Conservation (phyloP, 1,140 invertebrate species). For the Samia ricini region DNA sequence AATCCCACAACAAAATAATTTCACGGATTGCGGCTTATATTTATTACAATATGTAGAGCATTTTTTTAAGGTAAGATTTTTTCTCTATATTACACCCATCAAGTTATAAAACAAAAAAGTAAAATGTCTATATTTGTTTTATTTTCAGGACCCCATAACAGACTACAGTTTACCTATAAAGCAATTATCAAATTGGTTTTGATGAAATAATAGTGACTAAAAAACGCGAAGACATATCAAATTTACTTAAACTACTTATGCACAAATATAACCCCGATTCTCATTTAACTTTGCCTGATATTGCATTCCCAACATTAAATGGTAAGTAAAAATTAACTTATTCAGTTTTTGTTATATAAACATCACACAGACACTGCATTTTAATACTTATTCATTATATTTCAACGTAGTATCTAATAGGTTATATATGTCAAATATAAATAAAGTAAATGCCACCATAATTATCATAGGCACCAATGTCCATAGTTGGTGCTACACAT, state of each 20-base stretch:
- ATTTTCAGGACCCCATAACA: slow-evolving; percentile 83
- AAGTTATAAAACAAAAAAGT: neutral
- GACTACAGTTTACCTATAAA: slow-evolving; percentile 88
- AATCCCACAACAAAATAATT: slow-evolving; percentile 98
- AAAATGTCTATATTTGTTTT: slow-evolving; percentile 10
- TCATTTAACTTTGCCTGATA: slow-evolving; percentile 79
- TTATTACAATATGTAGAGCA: slow-evolving; percentile 97
- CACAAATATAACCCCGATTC: slow-evolving; percentile 79
- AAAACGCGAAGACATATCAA: slow-evolving; percentile 89
- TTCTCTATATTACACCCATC: slow-evolving; percentile 5
- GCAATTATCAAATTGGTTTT: slow-evolving; percentile 87
- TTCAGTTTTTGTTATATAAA: too few species aligned
- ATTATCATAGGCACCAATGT: too few species aligned
- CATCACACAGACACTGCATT: too few species aligned
- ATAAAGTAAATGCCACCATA: too few species aligned
- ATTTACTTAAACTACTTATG: slow-evolving; percentile 85
- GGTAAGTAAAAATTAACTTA: slow-evolving; percentile 56
- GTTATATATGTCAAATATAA: too few species aligned
- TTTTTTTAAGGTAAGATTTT: slow-evolving; percentile 87
- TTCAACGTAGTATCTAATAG: too few species aligned
- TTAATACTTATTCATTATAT: too few species aligned
- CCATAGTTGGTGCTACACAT: too few species aligned
- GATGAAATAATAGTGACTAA: slow-evolving; percentile 86
- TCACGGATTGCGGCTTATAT: slow-evolving; percentile 97
- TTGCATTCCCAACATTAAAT: slow-evolving; percentile 82